Percentiles rank a stretch among this genome's conserved stretches.
Evolutionary conservation across 2,113 vertebrate genomes (phyloP).

Genomic region (Entomyzon cyanotis): DNA sequence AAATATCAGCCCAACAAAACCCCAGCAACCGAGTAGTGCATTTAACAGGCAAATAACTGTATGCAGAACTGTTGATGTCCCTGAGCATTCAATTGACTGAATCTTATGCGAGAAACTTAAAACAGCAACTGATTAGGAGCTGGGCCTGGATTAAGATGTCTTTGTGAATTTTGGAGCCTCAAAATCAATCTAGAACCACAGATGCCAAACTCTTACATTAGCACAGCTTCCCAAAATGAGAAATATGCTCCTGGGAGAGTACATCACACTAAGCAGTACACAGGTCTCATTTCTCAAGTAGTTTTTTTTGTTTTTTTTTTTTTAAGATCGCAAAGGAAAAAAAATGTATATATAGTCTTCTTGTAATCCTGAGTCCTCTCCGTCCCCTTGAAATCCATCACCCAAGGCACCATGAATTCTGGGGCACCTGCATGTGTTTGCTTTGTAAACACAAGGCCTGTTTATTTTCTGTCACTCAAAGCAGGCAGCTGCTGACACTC

Average conservation of each 20-base stretch:
- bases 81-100: neutral
- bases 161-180: neutral
- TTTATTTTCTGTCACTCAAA: neutral
- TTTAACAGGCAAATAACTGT: neutral
- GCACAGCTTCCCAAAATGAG: neutral
- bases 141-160: neutral
- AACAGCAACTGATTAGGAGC: neutral
- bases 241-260: neutral
- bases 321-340: no score
- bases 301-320: no score
- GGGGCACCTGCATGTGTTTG: neutral
- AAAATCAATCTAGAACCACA: neutral
- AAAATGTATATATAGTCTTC: neutral
- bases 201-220: neutral
- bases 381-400: neutral
- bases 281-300: neutral
- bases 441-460: neutral
- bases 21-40: neutral
- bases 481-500: neutral
- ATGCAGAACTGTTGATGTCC: neutral
- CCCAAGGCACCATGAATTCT: neutral
- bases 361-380: neutral
- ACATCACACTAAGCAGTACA: neutral
- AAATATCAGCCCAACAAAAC: neutral
- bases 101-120: neutral